Base-by-base conservation (phyloP, 2,888 invertebrate species). In the Lasioglossum zephyrum region DNA sequence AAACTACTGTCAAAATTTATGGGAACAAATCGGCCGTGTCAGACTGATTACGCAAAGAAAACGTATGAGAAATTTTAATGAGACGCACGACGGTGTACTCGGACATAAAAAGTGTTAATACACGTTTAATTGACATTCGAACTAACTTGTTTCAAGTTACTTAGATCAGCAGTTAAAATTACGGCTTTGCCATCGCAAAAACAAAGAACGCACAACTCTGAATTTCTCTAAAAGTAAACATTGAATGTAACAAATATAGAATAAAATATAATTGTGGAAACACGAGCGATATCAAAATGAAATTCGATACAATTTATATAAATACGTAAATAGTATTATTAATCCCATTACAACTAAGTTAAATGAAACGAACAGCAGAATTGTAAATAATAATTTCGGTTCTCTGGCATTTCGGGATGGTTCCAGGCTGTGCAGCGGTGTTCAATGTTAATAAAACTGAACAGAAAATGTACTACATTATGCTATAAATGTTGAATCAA, bases 11-110 rank as follows among this genome's bases (percentile, higher is more conserved):
- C 63, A 66, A 36, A 66, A 66, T 66, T 36, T 22, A 41, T 39
- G 22, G 22, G 41, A 41, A n/a, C 31, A 70, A 41, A 41, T 44
- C 44, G 26, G 4, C 5, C 41, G 31, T 8, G 18, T 22, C 36
- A 16, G 39, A 4, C 3, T 18, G 47, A 31, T 66, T 73, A 60
- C 39, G n/a, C 53, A 11, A 18, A 49, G 31, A 53, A 44, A 49
- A 31, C 60, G 49, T 26, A 31, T 39, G 16, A n/a, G 41, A 73
- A 83, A 73, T 80, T 85, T 84, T 72, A 85, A 84, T 77, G 13
- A 77, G 31, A 41, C 13, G 76, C 57, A 4, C 26, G 5, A 13
- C 4, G 11, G 26, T 13, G 4, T 60, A 60, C 1, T 13, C 5
- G 13, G 5, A 26, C 6, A 31, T 4, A 2, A 16, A 31, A 31